Percentiles rank a stretch among this genome's conserved stretches.
Evolutionary conservation across 2,113 vertebrate genomes (phyloP).

Genomic region (Setophaga coronata): DNA sequence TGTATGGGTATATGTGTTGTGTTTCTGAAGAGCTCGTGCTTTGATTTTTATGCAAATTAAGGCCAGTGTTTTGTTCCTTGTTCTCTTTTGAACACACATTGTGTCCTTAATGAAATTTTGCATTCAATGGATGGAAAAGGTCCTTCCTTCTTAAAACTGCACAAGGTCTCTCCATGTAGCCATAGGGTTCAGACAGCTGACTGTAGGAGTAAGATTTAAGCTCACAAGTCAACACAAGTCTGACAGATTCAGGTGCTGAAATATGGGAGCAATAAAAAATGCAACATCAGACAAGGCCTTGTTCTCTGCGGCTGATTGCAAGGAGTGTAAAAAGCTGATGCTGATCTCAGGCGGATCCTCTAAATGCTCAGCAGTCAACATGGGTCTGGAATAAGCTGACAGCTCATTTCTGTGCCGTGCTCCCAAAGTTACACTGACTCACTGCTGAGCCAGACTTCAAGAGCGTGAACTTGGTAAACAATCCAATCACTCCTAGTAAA

Average conservation of each 20-base stretch:
- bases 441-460: not conserved
- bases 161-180: not conserved
- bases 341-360: not conserved
- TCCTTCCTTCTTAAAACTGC: not conserved
- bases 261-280: not conserved
- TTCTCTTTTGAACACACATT: not conserved
- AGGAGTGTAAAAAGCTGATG: not conserved
- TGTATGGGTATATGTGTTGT: not conserved
- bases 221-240: not conserved
- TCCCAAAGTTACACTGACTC: not conserved
- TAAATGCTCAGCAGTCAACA: not conserved
- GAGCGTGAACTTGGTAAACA: slow-evolving; percentile 2
- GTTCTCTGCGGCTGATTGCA: not conserved
- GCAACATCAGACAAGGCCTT: not conserved
- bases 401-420: not conserved
- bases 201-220: not conserved
- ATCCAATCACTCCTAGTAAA: not conserved
- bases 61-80: not conserved
- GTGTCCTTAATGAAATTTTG: not conserved
- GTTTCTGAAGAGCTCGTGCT: not conserved
- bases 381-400: not conserved
- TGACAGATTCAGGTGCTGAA: not conserved
- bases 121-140: not conserved
- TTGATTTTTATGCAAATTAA: not conserved
- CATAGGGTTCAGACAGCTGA: not conserved